A percentile compares a stretch with the other conserved stretches of the same genome.
Evolutionary conservation across 2,888 invertebrate genomes (phyloP).

Genomic region (Chrysomela aeneicollis): DNA sequence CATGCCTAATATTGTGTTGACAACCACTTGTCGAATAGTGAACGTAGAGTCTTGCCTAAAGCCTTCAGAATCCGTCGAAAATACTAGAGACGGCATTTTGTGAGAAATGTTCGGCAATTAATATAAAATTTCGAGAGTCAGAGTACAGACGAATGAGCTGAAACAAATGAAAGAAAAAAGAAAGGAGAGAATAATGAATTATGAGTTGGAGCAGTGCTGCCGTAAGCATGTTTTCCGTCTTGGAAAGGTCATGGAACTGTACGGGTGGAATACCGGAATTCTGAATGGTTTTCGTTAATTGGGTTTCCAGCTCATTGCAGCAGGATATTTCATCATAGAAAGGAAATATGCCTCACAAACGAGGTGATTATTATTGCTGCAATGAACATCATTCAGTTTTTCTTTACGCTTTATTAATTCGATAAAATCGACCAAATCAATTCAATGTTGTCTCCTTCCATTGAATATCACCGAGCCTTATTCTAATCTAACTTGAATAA

Average conservation of each 20-base stretch:
- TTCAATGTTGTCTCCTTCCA: no score
- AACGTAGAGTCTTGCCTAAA: no score
- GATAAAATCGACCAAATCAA: no score
- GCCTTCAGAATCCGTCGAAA: not conserved
- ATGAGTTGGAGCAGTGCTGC: constrained; percentile 14
- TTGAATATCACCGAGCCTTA: no score
- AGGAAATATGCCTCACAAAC: constrained; percentile 4
- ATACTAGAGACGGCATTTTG: constrained; percentile 15
- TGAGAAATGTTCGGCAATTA: constrained; percentile 19
- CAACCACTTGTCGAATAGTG: no score
- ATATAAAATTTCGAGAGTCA: constrained; percentile 18
- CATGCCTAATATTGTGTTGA: no score
- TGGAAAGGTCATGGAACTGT: constrained; percentile 19
- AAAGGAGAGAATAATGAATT: constrained; percentile 19
- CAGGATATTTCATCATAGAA: constrained; percentile 10
- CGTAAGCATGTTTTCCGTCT: constrained; percentile 19
- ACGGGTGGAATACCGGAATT: constrained; percentile 13
- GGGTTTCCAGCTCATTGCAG: constrained; percentile 18
- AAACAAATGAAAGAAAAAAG: constrained; percentile 13
- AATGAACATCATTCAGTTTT: not conserved
- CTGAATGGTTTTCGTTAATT: constrained; percentile 16
- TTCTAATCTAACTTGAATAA: not conserved
- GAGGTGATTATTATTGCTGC: not conserved
- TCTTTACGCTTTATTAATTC: no score
- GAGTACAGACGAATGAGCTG: constrained; percentile 7